These are phyloP conservation scores for Naso thynnoides DNA, from an alignment of 2,797 vertebrate genomes.

Conservation along the genomic window DNA sequence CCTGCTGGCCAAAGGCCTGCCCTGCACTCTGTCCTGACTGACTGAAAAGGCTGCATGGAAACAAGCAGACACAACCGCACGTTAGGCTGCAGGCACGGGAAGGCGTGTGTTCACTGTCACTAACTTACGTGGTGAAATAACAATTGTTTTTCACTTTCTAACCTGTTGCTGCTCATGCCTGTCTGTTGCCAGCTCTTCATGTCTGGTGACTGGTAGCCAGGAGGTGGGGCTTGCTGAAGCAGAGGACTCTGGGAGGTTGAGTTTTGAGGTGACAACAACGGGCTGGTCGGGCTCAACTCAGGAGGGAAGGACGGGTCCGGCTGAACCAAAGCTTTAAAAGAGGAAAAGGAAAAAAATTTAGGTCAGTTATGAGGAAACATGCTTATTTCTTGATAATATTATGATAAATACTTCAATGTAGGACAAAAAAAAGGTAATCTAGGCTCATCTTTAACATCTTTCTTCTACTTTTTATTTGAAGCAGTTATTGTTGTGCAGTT, in stretches of 20 bases:
- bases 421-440: no score
- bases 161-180: constrained; percentile 88
- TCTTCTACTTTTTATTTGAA: no score
- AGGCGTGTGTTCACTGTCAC: no score
- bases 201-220: constrained; percentile 94
- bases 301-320: constrained; percentile 90
- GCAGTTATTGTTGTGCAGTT: no score
- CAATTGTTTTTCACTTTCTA: neutral
- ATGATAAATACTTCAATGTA: no score
- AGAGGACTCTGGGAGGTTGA: constrained; percentile 91
- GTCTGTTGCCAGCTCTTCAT: constrained; percentile 95
- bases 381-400: no score
- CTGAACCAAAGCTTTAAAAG: constrained; percentile 87
- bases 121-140: no score
- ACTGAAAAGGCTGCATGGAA: constrained; percentile 82
- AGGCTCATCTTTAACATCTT: no score
- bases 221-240: constrained; percentile 89
- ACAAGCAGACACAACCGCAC: no score
- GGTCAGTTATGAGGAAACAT: no score
- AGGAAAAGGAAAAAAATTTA: neutral
- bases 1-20: constrained; percentile 87
- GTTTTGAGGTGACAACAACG: constrained; percentile 92
- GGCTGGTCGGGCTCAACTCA: constrained; percentile 92
- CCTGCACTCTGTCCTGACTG: constrained; percentile 86
- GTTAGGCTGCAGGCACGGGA: no score